Evolutionary conservation across 2,888 invertebrate genomes (phyloP), one percentile per base, ranked within the genome.

Genomic region (Chloroclystis v-ata): DNA sequence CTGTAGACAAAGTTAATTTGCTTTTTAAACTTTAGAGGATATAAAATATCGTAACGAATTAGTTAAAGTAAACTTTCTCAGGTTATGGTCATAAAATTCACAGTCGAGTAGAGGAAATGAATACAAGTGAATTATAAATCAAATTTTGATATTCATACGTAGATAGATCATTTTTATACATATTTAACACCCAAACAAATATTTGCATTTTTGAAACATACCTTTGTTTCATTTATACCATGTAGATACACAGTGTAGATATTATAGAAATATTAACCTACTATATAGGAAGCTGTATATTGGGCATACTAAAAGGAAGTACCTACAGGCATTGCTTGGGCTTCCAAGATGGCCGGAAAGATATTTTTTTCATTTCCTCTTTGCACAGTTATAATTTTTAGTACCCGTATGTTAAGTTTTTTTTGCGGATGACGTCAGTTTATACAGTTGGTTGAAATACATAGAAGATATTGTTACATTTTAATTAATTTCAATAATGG

Each of bases 301-400:
- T n/a, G n/a, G n/a, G n/a, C n/a, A n/a, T n/a, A n/a, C n/a, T n/a
- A n/a, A n/a, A n/a, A n/a, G n/a, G n/a, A n/a, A n/a, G n/a, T n/a
- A n/a, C n/a, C n/a, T n/a, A 8, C 16, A 32, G 13, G 10, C 16
- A 6, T 10, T 11, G 11, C 7, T 35, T 35, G 10, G 35, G 16
- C 16, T 35, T 35, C 35, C 14, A 16, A 35, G 35, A 35, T 35
- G 5, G 8, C 20, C 24, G 29, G 32, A 9, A 47, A 33, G 26
- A 35, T 39, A 33, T 37, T 20, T 43, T 43, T 39, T 48, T 28
- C 12, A 48, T 43, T 48, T 48, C 48, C 43, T 43, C 11, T 28
- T 13, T 29, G 28, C 12, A 46, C 47, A 42, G 47, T 47, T 47
- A 42, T 35, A 40, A 40, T 46, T 6, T 24, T n/a, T 20, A 11